Percentiles rank a stretch among this genome's conserved stretches.
Evolutionary conservation across 2,113 vertebrate genomes (phyloP).

Genomic region (Callipepla californica): DNA sequence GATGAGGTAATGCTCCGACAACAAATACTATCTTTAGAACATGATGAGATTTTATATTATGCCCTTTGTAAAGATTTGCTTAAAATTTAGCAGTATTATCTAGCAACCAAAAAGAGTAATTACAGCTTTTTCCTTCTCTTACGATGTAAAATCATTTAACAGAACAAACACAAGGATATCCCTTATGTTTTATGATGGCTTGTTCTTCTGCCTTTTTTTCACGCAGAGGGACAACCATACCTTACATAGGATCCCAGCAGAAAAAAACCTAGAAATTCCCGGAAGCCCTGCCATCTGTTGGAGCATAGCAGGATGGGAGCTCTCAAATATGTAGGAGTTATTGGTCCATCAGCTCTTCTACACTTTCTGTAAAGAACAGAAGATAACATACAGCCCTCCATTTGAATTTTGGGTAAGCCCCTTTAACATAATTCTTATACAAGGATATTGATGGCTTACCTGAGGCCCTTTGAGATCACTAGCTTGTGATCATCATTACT

Average conservation of each 20-base stretch:
- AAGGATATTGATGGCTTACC: conserved; percentile 68
- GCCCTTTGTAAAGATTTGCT: not conserved
- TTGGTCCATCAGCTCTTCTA: conserved; percentile 49
- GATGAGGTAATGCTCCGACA: not conserved
- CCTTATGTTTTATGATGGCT: conserved; percentile 52
- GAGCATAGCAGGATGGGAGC: conserved; percentile 57
- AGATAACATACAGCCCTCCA: conserved; percentile 59
- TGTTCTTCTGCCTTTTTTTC: conserved; percentile 69
- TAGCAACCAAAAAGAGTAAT: not conserved
- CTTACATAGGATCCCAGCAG: conserved; percentile 63
- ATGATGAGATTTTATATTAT: not conserved
- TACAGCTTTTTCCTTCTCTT: conserved; percentile 26
- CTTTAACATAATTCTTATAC: conserved; percentile 58
- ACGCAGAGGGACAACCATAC: conserved; percentile 64
- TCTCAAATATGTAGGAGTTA: conserved; percentile 46
- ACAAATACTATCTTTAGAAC: not conserved
- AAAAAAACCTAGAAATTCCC: conserved; percentile 70
- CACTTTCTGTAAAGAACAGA: conserved; percentile 65
- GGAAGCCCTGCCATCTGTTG: conserved; percentile 61
- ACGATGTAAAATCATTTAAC: not conserved
- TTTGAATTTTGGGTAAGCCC: conserved; percentile 63
- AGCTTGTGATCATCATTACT: conserved; percentile 6
- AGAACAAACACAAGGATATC: conserved; percentile 19
- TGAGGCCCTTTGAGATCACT: conserved; percentile 44
- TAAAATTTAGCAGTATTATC: not conserved